Base-by-base conservation (phyloP, 1,140 invertebrate genomes). In the Trigoniulus corallinus region DNA sequence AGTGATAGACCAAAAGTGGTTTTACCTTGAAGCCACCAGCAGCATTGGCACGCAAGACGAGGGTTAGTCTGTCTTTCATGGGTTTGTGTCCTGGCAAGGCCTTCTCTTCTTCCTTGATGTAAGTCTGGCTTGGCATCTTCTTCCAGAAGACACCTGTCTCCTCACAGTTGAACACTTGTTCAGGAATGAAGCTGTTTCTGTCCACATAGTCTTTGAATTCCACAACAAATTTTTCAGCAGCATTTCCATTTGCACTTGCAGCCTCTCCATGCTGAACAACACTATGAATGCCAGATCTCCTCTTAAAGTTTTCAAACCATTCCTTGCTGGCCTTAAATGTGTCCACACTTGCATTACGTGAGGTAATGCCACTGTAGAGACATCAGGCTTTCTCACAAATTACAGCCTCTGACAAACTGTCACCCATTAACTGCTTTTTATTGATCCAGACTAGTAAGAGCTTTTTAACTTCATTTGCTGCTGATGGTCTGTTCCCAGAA, bases 71-170 rank as follows among this genome's bases (percentile, higher is more conserved):
- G 25, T 51, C 49, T 45, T 51, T 46, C 41, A 51, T 46, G 2
- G 47, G 22, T 25, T 57, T 57, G 43, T 40, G 48, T 15, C 50
- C 24, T 22, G 37, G 54, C 24, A 53, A n/a, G 20, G 22, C 22
- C 41, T 52, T 56, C 24, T 56, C 29, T 18, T 56, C 50, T 22
- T 18, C 26, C 7, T 41, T 52, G 13, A 54, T 51, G 54, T 53
- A 54, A n/a, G 56, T 57, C 20, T 52, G 21, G 21, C 53, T 51
- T 15, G n/a, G n/a, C n/a, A n/a, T n/a, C n/a, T n/a, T n/a, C n/a
- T n/a, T n/a, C n/a, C n/a, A n/a, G n/a, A n/a, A 21, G 64, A 64
- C 7, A 59, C 64, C 10, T 64, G 65, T 51, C 48, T 67, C 2
- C 51, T 63, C 50, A 47, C 24, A 13, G 47, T 52, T 37, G 34